A percentile compares a stretch with the other conserved stretches of the same genome.
Evolutionary conservation across 2,797 vertebrate genomes (phyloP).

Genomic region (Pelodytes ibericus): DNA sequence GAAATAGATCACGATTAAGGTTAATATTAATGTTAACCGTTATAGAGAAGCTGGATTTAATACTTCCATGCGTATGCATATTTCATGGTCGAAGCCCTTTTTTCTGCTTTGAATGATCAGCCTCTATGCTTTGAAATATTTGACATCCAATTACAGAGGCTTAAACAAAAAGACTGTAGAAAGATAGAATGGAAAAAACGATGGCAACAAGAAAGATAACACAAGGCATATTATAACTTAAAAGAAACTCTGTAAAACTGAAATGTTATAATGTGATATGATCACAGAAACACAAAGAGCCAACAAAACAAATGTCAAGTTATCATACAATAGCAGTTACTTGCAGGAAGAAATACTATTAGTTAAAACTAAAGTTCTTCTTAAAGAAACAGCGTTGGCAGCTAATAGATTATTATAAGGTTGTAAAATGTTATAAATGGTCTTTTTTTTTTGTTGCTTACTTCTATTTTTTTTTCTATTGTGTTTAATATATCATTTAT

Average conservation of each 20-base stretch:
- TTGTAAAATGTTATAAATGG: too few species aligned
- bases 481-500: too few species aligned
- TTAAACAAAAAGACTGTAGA: not conserved
- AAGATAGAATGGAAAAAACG: not conserved
- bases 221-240: not conserved
- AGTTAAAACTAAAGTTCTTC: too few species aligned
- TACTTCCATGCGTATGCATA: conserved; percentile 19
- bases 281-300: not conserved
- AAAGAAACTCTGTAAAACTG: not conserved
- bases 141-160: conserved; percentile 7
- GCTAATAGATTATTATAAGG: too few species aligned
- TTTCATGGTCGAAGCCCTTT: conserved; percentile 8
- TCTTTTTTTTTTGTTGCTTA: too few species aligned
- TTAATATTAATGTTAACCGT: conserved; percentile 32
- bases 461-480: too few species aligned
- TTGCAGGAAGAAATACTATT: not conserved
- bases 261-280: not conserved
- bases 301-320: conserved; percentile 5
- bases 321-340: not conserved
- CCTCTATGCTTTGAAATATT: conserved; percentile 9
- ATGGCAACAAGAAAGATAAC: conserved; percentile 9
- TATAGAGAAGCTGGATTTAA: conserved; percentile 19
- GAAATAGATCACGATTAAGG: conserved; percentile 19
- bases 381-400: too few species aligned
- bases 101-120: conserved; percentile 9